Evolutionary conservation across 1,140 invertebrate genomes (phyloP).

Genomic region (Zaprionus lachaisei): DNA sequence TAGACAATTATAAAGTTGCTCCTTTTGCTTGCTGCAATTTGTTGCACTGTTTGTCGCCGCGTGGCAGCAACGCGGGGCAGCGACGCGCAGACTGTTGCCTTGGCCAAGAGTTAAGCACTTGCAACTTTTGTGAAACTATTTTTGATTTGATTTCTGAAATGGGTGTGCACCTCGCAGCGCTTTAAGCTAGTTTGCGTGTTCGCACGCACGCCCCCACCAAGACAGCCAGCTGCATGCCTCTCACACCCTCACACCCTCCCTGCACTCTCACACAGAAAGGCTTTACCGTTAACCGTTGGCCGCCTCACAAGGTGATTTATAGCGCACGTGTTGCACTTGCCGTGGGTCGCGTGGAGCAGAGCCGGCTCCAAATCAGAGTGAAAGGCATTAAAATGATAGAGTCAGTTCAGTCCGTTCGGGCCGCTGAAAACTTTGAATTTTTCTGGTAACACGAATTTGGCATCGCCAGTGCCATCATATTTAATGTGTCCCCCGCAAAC

Average conservation of each 20-base stretch:
- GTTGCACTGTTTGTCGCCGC: constrained; percentile 77
- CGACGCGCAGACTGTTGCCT: constrained; percentile 31
- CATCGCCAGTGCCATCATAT: constrained; percentile 47
- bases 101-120: constrained; percentile 70
- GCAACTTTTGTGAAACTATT: constrained; percentile 74
- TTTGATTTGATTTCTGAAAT: constrained; percentile 83
- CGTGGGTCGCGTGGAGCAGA: constrained; percentile 43
- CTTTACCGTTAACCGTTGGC: constrained; percentile 18
- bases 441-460: constrained; percentile 62
- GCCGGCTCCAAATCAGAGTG: constrained; percentile 66
- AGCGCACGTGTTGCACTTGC: constrained; percentile 76
- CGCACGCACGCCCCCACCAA: constrained; percentile 23
- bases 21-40: constrained; percentile 69
- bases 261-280: too few species aligned
- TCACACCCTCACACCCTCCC: constrained; percentile 14
- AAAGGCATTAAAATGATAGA: constrained; percentile 81
- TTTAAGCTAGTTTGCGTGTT: constrained; percentile 52
- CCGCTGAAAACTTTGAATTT: constrained; percentile 73
- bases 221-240: constrained; percentile 3
- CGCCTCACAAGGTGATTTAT: constrained; percentile 69
- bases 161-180: constrained; percentile 52
- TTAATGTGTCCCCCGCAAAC: constrained; percentile 39
- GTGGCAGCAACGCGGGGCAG: constrained; percentile 8
- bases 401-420: constrained; percentile 38
- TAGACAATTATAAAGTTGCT: constrained; percentile 81